Base-by-base conservation (phyloP, 2,888 invertebrate genomes). In the Sarcophaga caerulescens region DNA sequence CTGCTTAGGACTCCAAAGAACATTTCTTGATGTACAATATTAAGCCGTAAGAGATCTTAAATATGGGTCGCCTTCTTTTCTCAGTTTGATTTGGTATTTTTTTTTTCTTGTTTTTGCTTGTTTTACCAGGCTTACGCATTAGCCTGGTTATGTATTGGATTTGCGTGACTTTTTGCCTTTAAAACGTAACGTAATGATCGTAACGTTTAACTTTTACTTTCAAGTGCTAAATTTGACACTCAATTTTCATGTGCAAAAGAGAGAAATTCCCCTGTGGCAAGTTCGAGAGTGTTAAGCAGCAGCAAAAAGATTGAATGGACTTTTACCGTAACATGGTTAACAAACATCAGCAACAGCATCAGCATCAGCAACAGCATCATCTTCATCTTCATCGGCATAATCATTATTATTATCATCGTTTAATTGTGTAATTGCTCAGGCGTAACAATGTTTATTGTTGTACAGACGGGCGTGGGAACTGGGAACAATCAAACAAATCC, bases 221-320 rank as follows among this genome's bases (percentile, higher is more conserved):
- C 88, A 88, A 88, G 89, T 89, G 89, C 88, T 88, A 89, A 89
- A 88, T 90, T 91, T 91, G 90, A 90, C 91, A 91, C 91, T 89
- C 90, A 90, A 91, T 91, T 89, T 88, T 88, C 73, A 21, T 45
- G 10, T 35, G 35, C 2, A 77, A 4, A 23, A 52, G n/a, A 77
- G 57, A 44, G 8, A 35, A 35, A 35, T 84, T 70, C 73, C 81
- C 87, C 85, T 81, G 79, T 83, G 87, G 81, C 84, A 11, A 8
- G 66, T 63, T 45, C 44, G 35, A 88, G 88, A 84, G 35, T 82
- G 35, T 82, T 81, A 75, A 85, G 65, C 82, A 62, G 73, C 44
- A 63, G 52, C 35, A 81, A 73, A 57, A 45, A 76, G 59, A 73
- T 85, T 87, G 79, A 80, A 68, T 76, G 79, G 35, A 71, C 71